Conservation (phyloP, 2,888 invertebrate species). For the Microctonus aethiopoides region DNA sequence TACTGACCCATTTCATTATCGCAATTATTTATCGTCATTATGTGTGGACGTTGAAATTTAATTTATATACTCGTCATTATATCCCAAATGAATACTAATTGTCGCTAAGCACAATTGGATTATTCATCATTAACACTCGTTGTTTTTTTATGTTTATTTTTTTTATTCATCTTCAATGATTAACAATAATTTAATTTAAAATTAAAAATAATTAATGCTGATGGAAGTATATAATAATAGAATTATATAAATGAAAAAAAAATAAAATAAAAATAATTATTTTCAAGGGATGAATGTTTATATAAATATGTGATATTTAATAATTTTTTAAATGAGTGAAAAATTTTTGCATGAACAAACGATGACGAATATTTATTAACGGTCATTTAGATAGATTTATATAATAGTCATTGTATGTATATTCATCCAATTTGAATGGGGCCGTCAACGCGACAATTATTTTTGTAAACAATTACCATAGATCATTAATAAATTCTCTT, state of each 20-base stretch:
- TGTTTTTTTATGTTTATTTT: not conserved
- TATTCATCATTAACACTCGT: not conserved
- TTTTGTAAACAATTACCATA: conserved; percentile 32
- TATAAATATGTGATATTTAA: not conserved
- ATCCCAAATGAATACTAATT: not conserved
- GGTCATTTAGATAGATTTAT: conserved; percentile 24
- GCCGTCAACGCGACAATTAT: conserved; percentile 24
- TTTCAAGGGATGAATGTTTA: no score
- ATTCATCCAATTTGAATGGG: not conserved
- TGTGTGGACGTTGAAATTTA: not conserved
- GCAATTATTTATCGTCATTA: not conserved
- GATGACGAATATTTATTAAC: conserved; percentile 40
- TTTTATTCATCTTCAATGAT: not conserved
- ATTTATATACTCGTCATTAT: not conserved
- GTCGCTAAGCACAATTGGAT: not conserved
- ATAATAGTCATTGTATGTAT: conserved; percentile 31
- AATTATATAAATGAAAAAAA: no score
- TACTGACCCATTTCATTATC: not conserved
- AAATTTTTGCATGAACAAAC: conserved; percentile 26
- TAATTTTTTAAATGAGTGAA: conserved; percentile 23
- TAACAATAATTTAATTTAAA: not conserved
- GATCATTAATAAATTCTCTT: conserved; percentile 36
- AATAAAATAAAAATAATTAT: not conserved
- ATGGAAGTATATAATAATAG: no score
- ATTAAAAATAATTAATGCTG: not conserved